These are phyloP conservation scores for Theristicus caerulescens DNA, from an alignment of 2,113 vertebrate genomes.

Conservation along the genomic window DNA sequence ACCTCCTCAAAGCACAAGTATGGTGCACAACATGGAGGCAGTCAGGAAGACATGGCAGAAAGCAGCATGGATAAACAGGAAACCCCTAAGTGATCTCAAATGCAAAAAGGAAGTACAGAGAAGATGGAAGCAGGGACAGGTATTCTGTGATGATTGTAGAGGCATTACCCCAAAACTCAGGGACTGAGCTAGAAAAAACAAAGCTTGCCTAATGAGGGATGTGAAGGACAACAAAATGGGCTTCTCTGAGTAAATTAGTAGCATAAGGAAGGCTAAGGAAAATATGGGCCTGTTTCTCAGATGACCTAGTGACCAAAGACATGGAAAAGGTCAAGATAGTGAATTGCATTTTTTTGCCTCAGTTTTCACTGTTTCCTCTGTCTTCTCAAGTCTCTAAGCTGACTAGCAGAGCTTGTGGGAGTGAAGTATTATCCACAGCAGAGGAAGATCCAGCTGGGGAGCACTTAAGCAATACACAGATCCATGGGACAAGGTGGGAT, in stretches of 20 bases:
- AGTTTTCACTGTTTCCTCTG: neutral
- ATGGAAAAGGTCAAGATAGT: neutral
- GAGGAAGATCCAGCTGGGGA: neutral
- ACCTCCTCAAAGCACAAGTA: neutral
- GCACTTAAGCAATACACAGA: neutral
- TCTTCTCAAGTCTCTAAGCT: neutral
- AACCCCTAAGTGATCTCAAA: neutral
- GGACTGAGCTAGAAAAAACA: neutral
- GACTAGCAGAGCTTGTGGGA: neutral
- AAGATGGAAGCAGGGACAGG: neutral
- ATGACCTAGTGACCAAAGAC: neutral
- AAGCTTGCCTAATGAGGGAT: neutral
- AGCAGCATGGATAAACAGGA: neutral
- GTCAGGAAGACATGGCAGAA: neutral
- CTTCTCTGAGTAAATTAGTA: neutral
- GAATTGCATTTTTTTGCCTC: neutral
- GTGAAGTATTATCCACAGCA: neutral
- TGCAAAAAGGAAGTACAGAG: neutral
- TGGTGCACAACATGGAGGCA: neutral
- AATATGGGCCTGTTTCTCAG: neutral
- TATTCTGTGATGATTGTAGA: neutral
- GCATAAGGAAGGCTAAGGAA: neutral
- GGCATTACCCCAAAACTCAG: neutral
- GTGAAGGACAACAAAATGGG: neutral
- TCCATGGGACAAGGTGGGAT: neutral